These are phyloP conservation scores for Ophion ventricosus DNA, from an alignment of 2,888 invertebrate genomes.

Conservation along the genomic window DNA sequence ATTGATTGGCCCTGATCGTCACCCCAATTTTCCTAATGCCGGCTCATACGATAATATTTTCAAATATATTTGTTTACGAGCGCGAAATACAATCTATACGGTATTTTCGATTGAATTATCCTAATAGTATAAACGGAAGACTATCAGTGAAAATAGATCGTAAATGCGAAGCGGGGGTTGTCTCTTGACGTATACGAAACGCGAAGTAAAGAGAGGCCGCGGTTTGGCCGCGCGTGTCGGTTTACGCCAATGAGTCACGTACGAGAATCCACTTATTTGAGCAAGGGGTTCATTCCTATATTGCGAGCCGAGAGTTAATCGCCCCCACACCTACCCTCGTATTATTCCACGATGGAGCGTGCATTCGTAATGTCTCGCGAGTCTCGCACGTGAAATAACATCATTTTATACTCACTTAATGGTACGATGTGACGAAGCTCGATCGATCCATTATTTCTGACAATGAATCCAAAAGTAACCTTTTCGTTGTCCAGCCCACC, in stretches of 20 bases:
- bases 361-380: constrained; percentile 21
- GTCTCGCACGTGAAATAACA: constrained; percentile 41
- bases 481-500: no score
- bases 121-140: constrained; percentile 27
- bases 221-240: constrained; percentile 35
- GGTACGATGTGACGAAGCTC: constrained; percentile 12
- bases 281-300: constrained; percentile 25
- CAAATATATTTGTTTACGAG: constrained; percentile 1
- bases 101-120: constrained; percentile 33
- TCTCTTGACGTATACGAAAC: background rate
- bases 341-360: constrained; percentile 36
- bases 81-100: constrained; percentile 1
- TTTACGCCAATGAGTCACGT: constrained; percentile 64
- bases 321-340: constrained; percentile 51
- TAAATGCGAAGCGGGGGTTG: constrained; percentile 24
- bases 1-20: no score
- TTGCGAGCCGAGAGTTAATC: constrained; percentile 60
- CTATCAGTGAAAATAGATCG: constrained; percentile 35
- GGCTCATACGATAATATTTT: background rate
- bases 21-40: background rate
- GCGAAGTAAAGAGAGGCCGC: constrained; percentile 11
- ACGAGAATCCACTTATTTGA: constrained; percentile 61
- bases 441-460: constrained; percentile 41
- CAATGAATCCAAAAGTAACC: background rate
- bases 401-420: constrained; percentile 58